These are phyloP conservation scores for Hydropsyche tenuis DNA, from an alignment of 1,140 invertebrate genomes.

Conservation along the genomic window DNA sequence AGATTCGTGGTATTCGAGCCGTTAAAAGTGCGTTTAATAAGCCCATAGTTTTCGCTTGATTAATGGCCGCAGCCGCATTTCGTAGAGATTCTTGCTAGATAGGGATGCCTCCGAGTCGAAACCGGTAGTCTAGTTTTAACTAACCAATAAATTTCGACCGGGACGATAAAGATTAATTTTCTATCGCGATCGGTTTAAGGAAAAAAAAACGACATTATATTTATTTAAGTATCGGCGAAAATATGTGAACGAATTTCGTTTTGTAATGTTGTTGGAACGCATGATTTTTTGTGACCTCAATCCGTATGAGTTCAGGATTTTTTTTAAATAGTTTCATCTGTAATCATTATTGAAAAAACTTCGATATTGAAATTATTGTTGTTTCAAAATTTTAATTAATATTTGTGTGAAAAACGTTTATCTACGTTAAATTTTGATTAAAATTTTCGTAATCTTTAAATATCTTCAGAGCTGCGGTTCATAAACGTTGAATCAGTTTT, in stretches of 20 bases:
- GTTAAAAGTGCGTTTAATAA: conserved; percentile 26
- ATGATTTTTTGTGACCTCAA: too few species aligned
- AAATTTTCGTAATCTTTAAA: too few species aligned
- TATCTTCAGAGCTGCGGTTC: too few species aligned
- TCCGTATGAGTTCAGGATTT: too few species aligned
- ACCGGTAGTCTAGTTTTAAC: conserved; percentile 26
- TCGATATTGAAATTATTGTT: too few species aligned
- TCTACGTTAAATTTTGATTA: too few species aligned
- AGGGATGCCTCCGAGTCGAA: conserved; percentile 16
- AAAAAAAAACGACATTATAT: conserved; percentile 10
- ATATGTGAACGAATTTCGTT: not conserved
- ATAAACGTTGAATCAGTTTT: too few species aligned
- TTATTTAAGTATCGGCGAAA: conserved; percentile 13
- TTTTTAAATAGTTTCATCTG: too few species aligned
- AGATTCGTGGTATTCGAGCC: not conserved
- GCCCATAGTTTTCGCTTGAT: conserved; percentile 28
- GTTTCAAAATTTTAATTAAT: too few species aligned
- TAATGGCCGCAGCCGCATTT: conserved; percentile 19
- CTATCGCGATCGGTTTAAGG: not conserved
- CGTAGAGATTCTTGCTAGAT: conserved; percentile 4
- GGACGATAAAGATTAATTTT: conserved; percentile 28
- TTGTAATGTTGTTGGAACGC: too few species aligned
- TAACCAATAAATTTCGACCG: conserved; percentile 26
- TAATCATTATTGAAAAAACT: too few species aligned
- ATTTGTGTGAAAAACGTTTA: too few species aligned